These are phyloP conservation scores for Clarias batrachus DNA, from an alignment of 2,113 vertebrate genomes.

Conservation along the genomic window DNA sequence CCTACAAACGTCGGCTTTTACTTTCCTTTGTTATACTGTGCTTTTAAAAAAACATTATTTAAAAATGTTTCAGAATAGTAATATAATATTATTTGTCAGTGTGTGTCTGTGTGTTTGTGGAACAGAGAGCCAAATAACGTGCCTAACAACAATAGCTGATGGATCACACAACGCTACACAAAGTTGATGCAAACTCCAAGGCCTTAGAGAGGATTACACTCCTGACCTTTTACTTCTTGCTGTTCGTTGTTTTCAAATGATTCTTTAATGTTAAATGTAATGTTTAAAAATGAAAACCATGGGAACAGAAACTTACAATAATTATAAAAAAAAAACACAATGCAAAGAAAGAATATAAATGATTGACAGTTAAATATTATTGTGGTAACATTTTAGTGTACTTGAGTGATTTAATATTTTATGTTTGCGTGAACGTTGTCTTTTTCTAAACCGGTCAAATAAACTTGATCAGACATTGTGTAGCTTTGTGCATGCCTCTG, in stretches of 20 bases:
- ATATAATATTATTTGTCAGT: constrained; percentile 29
- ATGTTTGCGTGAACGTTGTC: constrained; percentile 75
- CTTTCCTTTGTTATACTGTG: constrained; percentile 77
- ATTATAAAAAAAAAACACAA: constrained; percentile 41
- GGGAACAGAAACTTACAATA: constrained; percentile 62
- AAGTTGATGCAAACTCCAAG: constrained; percentile 32
- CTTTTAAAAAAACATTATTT: constrained; percentile 50
- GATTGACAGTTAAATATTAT: constrained; percentile 40
- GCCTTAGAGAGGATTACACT: constrained; percentile 49
- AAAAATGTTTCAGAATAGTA: constrained; percentile 30
- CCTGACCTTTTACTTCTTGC: constrained; percentile 28
- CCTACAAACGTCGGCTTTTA: constrained; percentile 65
- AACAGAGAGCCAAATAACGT: constrained; percentile 71
- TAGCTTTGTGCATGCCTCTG: neutral
- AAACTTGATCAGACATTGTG: constrained; percentile 55
- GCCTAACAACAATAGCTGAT: constrained; percentile 68
- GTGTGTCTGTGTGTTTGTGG: constrained; percentile 24
- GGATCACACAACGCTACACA: neutral
- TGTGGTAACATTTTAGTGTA: constrained; percentile 75
- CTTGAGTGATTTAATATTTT: constrained; percentile 72
- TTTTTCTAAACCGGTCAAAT: constrained; percentile 75
- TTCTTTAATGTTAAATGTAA: constrained; percentile 45
- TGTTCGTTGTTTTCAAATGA: constrained; percentile 31
- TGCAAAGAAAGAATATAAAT: constrained; percentile 4
- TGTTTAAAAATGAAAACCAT: constrained; percentile 67